Base-by-base conservation (phyloP, 2,888 invertebrate species). In the Charanyca ferruginea region DNA sequence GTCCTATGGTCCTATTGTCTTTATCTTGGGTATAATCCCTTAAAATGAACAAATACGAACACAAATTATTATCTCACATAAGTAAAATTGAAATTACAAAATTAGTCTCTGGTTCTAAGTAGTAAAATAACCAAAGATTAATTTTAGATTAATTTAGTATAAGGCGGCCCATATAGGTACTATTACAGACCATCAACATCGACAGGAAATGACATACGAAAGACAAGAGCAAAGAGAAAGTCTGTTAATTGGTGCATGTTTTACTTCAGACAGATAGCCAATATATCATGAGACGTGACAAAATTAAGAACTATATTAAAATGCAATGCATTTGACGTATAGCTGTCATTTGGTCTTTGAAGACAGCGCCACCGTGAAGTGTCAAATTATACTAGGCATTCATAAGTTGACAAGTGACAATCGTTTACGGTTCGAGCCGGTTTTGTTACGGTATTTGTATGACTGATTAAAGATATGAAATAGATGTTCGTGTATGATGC, bases 201-300 rank as follows among this genome's bases (percentile, higher is more conserved):
- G 52, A 52, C 68, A 77, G 76, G 76, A 79, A 79, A 71, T 68
- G 48, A 66, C 69, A 61, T 48, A 22, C 23, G 54, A 59, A 60
- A 61, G 52, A 69, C 66, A 63, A 71, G 74, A 77, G 75, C 69
- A 75, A 55, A 77, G 83, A 83, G 83, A 82, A 81, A 82, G 76
- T 77, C 61, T 35, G 73, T 69, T 81, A 82, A 81, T 82, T 81
- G 71, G 55, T 49, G 53, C 54, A 42, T 62, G 51, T 68, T 61
- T 59, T 65, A 64, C 59, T 25, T 58, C 51, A 42, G 13, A 42
- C 41, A 22, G 7, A 35, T 23, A 23, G 0, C 77, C 71, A 70
- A 35, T 44, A 7, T 44, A 52, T 32, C 20, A 16, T 47, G 71
- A 52, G 4, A 44, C 16, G 25, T 32, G 55, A 8, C 25, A 1